These are phyloP conservation scores for Symphodus melops DNA, from an alignment of 2,113 vertebrate species.

Conservation along the genomic window DNA sequence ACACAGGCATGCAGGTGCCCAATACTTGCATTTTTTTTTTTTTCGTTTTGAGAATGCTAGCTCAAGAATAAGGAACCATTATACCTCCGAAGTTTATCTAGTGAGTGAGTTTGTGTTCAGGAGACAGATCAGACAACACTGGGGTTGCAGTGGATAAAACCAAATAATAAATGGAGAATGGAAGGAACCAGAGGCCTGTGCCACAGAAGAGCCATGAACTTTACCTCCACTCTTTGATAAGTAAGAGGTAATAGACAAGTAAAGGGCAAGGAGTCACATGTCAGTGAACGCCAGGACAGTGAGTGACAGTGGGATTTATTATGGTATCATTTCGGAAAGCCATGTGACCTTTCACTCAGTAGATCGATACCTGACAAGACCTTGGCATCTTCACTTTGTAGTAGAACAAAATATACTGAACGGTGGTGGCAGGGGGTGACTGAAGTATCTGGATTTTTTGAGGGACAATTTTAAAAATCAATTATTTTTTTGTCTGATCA, in stretches of 20 bases:
- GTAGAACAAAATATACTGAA: background rate
- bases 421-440: too few relatives aligned
- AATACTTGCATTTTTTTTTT: too few relatives aligned
- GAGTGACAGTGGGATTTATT: constrained; percentile 36
- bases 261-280: constrained; percentile 33
- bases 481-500: too few relatives aligned
- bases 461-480: too few relatives aligned
- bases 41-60: too few relatives aligned
- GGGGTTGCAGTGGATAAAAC: background rate
- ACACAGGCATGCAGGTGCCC: too few relatives aligned
- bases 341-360: constrained; percentile 21
- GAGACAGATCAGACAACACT: background rate
- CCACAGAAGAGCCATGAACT: constrained; percentile 29
- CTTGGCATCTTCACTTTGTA: background rate
- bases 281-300: constrained; percentile 27
- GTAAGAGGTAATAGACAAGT: constrained; percentile 24
- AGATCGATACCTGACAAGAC: constrained; percentile 34
- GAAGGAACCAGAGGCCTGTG: background rate
- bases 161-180: background rate
- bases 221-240: constrained; percentile 22
- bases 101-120: background rate
- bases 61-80: background rate
- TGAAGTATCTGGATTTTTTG: too few relatives aligned
- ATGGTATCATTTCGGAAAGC: constrained; percentile 31
- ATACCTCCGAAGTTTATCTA: background rate